phyloP scores from a whole-genome alignment of 2,113 vertebrate genomes.

The Labrus mixtus region DNA sequence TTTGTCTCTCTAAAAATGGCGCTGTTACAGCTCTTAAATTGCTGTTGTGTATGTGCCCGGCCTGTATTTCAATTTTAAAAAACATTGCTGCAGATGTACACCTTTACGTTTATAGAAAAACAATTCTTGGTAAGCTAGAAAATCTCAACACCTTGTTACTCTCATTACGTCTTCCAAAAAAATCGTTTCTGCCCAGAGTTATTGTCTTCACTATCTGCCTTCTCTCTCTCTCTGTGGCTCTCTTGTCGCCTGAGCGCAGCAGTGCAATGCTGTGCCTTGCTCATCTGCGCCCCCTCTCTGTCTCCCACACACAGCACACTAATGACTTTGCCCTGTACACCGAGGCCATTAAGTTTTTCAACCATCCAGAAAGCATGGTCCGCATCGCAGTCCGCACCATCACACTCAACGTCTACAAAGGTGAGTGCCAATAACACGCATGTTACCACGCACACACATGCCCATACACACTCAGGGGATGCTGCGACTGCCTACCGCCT shows the following conservation, averaged over 20 bases:
- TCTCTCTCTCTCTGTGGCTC: constrained; percentile 65
- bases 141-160: not conserved
- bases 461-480: not conserved
- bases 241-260: constrained; percentile 11
- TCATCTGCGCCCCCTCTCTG: constrained; percentile 71
- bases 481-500: constrained; percentile 31
- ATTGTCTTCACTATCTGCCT: constrained; percentile 29
- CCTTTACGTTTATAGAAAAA: not conserved
- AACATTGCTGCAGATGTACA: not conserved
- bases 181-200: not conserved
- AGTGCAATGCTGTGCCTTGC: constrained; percentile 43
- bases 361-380: constrained; percentile 99
- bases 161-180: not conserved
- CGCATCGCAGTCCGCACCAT: constrained; percentile 98
- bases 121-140: not conserved
- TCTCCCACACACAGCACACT: constrained; percentile 92
- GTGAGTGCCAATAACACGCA: constrained; percentile 80
- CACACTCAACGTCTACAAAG: constrained; percentile 99
- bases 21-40: too few species aligned
- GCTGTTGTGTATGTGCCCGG: not conserved
- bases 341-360: constrained; percentile 99
- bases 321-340: constrained; percentile 99
- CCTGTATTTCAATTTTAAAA: not conserved
- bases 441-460: constrained; percentile 12
- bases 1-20: too few species aligned